These are phyloP conservation scores for Rhinatrema bivittatum DNA, from an alignment of 2,797 vertebrate genomes.

Conservation along the genomic window DNA sequence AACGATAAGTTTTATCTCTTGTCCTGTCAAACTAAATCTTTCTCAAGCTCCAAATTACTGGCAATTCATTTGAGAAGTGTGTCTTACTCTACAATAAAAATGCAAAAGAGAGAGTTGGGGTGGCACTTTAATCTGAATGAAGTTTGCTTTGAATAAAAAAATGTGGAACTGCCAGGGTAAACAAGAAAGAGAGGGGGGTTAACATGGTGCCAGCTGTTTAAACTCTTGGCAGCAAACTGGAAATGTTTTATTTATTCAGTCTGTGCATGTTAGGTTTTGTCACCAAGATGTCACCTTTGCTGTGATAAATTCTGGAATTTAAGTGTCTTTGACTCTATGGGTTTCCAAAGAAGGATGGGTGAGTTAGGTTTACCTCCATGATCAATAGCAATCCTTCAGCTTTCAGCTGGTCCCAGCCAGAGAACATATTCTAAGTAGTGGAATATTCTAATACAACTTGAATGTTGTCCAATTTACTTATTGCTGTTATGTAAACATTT, in stretches of 20 bases:
- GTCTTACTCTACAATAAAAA: constrained; percentile 22
- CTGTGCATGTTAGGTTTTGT: constrained; percentile 27
- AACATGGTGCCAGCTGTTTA: neutral
- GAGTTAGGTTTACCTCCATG: too few relatives aligned
- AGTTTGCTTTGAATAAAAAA: constrained; percentile 26
- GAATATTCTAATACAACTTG: too few relatives aligned
- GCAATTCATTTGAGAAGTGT: constrained; percentile 30
- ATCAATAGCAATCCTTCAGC: too few relatives aligned
- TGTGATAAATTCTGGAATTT: too few relatives aligned
- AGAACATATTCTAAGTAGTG: too few relatives aligned
- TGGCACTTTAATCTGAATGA: constrained; percentile 30
- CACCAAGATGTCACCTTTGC: too few relatives aligned
- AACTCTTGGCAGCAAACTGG: constrained; percentile 14
- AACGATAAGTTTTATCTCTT: constrained; percentile 50
- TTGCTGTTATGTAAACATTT: too few relatives aligned
- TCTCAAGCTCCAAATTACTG: constrained; percentile 42
- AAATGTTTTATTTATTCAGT: constrained; percentile 18
- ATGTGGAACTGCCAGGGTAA: neutral
- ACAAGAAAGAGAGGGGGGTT: neutral
- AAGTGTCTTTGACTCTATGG: too few relatives aligned
- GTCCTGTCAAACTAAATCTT: constrained; percentile 54
- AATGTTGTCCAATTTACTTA: too few relatives aligned
- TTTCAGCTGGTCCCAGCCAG: too few relatives aligned
- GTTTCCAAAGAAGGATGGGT: too few relatives aligned
- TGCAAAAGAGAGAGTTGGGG: neutral